Base-by-base conservation (phyloP, 2,888 invertebrate genomes). In the Acleris literana region DNA sequence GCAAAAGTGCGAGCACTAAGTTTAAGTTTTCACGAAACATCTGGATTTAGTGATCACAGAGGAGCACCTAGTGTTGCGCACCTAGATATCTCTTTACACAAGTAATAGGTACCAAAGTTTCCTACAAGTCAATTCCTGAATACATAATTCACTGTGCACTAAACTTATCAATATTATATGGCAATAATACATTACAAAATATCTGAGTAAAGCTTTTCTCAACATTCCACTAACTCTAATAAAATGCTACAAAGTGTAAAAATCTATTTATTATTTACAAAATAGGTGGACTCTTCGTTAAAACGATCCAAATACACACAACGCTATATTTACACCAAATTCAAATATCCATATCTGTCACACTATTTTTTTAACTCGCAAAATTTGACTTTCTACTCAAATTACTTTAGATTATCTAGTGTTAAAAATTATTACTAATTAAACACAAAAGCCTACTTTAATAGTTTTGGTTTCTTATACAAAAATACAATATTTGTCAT, bases 231-330 rank as follows among this genome's bases (percentile, higher is more conserved):
- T 75, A 72, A 75, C 75, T 75, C 78, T 82, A 81, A 78, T 77
- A 79, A 82, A 77, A 76, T 77, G 79, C 78, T 84, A 84, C 77
- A 80, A 85, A 82, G 87, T 90, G 90, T 91, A 90, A 89, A 91
- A 91, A 84, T 85, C 87, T 88, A 87, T 84, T 81, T 89, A 92
- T 62, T 65, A 66, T 90, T 89, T 92, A 92, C 91, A 92, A 89
- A 90, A 90, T 90, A 92, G 92, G 92, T 92, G 92, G 92, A 90
- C 87, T 90, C 85, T 92, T 92, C 91, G 90, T 89, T 87, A 86
- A 83, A 89, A 87, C 84, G 81, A 81, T 84, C 83, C 84, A 82
- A 88, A 86, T 81, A 75, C 89, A 90, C 90, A 83, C 90, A 84
- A 84, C 82, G 84, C 84, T 80, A 78, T 83, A 78, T 81, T 71